Base-by-base conservation (phyloP, 2,113 vertebrate genomes). In the Clarias macrocephalus region DNA sequence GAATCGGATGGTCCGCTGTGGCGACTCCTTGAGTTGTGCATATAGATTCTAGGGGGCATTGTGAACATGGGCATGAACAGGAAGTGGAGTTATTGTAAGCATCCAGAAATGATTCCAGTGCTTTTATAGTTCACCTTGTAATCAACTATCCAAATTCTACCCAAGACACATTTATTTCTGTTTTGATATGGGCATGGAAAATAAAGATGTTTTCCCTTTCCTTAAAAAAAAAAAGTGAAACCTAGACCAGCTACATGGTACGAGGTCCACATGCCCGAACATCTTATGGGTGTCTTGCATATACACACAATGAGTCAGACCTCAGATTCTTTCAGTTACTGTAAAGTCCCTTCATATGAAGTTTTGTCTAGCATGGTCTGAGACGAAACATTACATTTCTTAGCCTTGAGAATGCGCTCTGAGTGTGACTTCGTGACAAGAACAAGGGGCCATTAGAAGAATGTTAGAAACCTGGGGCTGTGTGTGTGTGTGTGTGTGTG, bases 321-420 rank as follows among this genome's bases (percentile, higher is more conserved):
- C 33, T 60, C 48, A 33, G 6, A 18, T 59, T 80, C 3, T 21
- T 30, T 12, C 65, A 70, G 12, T 83, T 83, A 54, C 28, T 21
- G 52, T 57, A 68, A 30, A 33, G 3, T 83, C 42, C 13, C 30
- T 70, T 83, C 65, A 56, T 5, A 52, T 80, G 62, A 54, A n/a
- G 60, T 80, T 86, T 25, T 80, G 85, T 86, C 85, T 86, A 54
- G 33, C 21, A 6, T 28, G 75, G 23, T 19, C 76, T 68, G 76
- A 80, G 85, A 86, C 85, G 54, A 86, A 86, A 86, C 76, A 80
- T 79, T 54, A 60, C 33, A 42, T 48, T 75, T 62, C 76, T 80
- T 70, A 86, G 63, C 85, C 85, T 86, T 86, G 85, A 68, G 76
- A 86, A 80, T 80, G 76, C 66, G 75, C 56, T 84, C n/a, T 11